Percentiles rank a stretch among this genome's conserved stretches.
Evolutionary conservation across 2,113 vertebrate genomes (phyloP).

Genomic region (Lagopus leucura): DNA sequence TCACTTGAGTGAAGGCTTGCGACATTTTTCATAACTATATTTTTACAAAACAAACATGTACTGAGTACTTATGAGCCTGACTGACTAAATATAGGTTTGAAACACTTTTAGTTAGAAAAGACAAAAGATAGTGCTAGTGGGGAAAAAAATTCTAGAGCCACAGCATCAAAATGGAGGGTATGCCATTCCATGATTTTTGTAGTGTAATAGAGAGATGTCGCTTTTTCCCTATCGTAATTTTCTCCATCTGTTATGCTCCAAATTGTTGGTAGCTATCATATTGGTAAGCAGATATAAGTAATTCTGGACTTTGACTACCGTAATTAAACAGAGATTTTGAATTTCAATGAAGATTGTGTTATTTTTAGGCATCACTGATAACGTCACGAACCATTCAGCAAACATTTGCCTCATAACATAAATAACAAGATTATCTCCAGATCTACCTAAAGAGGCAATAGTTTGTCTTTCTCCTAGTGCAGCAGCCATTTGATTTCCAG

Average conservation of each 20-base stretch:
- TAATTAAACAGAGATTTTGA: neutral
- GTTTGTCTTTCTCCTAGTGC: neutral
- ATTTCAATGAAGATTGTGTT: neutral
- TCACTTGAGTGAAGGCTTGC: neutral
- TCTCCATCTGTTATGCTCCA: neutral
- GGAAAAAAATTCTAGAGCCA: neutral
- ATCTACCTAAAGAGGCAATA: neutral
- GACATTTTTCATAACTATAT: neutral
- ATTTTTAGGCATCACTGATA: neutral
- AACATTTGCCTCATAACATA: neutral
- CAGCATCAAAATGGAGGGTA: fast-evolving
- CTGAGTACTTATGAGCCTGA: neutral
- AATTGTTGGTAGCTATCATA: neutral
- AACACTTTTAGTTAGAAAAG: neutral
- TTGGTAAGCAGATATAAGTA: neutral
- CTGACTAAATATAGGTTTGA: neutral
- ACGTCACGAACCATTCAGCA: neutral
- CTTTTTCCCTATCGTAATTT: neutral
- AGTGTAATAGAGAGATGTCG: neutral
- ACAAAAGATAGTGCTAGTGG: neutral
- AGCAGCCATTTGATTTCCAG: neutral
- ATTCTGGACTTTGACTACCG: neutral
- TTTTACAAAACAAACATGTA: neutral
- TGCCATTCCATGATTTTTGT: neutral
- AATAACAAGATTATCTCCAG: neutral